Evolutionary conservation across 2,113 vertebrate genomes (phyloP), one percentile per base, ranked within the genome.

Genomic region (Albula glossodonta): DNA sequence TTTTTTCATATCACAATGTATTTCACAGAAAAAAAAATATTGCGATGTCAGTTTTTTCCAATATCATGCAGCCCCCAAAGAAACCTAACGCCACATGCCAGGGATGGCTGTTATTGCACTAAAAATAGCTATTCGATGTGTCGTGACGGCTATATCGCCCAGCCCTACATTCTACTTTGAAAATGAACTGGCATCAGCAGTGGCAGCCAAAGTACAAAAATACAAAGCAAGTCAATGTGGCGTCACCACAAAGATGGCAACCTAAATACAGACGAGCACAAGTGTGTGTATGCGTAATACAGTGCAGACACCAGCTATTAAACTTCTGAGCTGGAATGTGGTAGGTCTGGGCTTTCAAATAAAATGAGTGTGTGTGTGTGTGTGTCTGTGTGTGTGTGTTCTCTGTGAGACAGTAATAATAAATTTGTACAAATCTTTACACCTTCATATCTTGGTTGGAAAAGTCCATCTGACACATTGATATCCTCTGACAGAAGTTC

Each of bases 281-380:
- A 83, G 70, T 31, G 92, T 91, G 86, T 93, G 92, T 90, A 86
- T 93, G 90, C 92, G 92, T 94, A 95, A 95, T 93, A 91, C 92
- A 94, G 90, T 92, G 94, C 95, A 96, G 93, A 93, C 94, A 94
- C 93, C 93, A 95, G 94, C 94, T 94, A 95, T 95, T 95, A 95
- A 94, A 94, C 91, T 94, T 92, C 93, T 90, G 87, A 93, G 94
- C 92, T 92, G 94, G 93, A 95, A 94, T 94, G 93, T 95, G 94
- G 94, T 94, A 94, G 94, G 94, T 93, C 93, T 92, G 92, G 90
- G 91, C 92, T 92, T 94, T 93, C 92, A 91, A 93, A 94, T 95
- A 94, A 95, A 95, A 94, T 25, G 70, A n/a, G 25, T 0, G 1
- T 6, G 70, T 10, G 70, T 74, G 70, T 31, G 70, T 70, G 70